Evolutionary conservation across 1,140 invertebrate genomes (phyloP), one percentile per base, ranked within the genome.

Genomic region (Microplitis mediator): DNA sequence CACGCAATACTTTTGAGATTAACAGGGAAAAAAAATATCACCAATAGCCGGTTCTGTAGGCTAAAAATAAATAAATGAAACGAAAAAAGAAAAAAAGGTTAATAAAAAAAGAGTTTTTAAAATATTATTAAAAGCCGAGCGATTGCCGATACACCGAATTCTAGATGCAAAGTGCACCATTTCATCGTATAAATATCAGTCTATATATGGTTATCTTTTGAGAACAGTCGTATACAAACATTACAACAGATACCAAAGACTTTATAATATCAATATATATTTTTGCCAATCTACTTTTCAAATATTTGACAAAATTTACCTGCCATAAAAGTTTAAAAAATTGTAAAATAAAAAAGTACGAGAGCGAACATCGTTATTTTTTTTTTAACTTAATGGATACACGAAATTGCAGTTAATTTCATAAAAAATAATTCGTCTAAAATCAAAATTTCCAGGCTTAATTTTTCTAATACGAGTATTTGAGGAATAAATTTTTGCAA

Each of bases 1-100:
- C 71, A 73, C 68, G 78, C 78, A 80, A 84, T 83, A 82, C 76
- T 78, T 78, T 35, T 69, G 72, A 79, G 80, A 84, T 84, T 83
- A 82, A 67, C 74, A 75, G 72, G 36, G 32, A 74, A 78, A 80
- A 80, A 75, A 72, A 77, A 76, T 78, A 74, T 76, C 70, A 76
- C 31, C 35, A 61, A 13, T 60, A 72, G 61, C 61, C 62, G 50
- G 11, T 45, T 14, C 16, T 66, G 69, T 45, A 39, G 56, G 14
- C 23, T n/a, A 13, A 14, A 50, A 8, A 51, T 56, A 23, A 56
- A 23, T 56, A 23, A 16, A 23, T 56, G n/a, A 14, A 23, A 14
- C n/a, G 1, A 23, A 23, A 6, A 56, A 56, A 56, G 13, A 54
- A 56, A 62, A 36, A 62, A 31, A 23, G 1, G 14, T 16, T 9